Conservation (phyloP, 2,113 vertebrate species). For the Galeopterus variegatus region DNA sequence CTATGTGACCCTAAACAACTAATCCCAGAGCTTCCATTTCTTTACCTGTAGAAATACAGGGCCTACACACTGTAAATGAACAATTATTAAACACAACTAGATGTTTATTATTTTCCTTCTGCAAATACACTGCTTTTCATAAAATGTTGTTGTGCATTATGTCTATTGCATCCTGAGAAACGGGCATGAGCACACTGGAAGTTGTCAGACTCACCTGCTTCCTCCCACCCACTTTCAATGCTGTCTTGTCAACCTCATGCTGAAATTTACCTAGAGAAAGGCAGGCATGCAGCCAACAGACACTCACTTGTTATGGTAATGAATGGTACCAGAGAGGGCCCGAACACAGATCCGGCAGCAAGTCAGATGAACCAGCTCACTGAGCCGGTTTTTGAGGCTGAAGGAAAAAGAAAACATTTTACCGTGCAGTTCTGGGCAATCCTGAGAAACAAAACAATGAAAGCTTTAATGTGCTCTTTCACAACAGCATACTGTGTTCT, state of each 20-base stretch:
- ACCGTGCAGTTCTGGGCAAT: not conserved
- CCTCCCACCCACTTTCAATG: not conserved
- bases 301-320: conserved; percentile 96
- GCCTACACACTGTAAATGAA: not conserved
- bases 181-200: not conserved
- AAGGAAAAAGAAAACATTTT: conserved; percentile 69
- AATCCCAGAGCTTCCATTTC: not conserved
- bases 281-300: conserved; percentile 83
- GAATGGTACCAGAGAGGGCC: conserved; percentile 94
- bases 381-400: conserved; percentile 94
- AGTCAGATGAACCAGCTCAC: conserved; percentile 95
- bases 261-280: not conserved
- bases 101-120: not conserved
- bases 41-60: not conserved
- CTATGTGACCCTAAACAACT: not conserved
- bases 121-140: not conserved
- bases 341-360: conserved; percentile 96
- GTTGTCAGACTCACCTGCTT: not conserved
- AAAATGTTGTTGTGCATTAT: not conserved
- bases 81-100: not conserved
- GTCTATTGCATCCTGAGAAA: not conserved
- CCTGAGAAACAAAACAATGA: not conserved
- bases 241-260: not conserved
- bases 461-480: too few relatives aligned
- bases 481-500: not conserved